Percentiles rank a stretch among this genome's conserved stretches.
Evolutionary conservation across 2,888 invertebrate genomes (phyloP).

Genomic region (Ornithoptera priamus): DNA sequence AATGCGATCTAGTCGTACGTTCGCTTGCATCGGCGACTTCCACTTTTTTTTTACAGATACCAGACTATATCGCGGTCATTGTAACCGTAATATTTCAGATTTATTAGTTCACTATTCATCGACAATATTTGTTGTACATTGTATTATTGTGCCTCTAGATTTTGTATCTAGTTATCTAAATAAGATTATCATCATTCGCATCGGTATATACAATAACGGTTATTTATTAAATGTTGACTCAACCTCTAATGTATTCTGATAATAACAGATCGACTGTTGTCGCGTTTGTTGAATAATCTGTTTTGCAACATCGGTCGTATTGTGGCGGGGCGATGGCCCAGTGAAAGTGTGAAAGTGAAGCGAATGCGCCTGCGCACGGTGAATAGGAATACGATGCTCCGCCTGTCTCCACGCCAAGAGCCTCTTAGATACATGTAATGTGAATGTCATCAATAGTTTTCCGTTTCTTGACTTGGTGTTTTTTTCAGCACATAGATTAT

Average conservation of each 20-base stretch:
- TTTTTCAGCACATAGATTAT: slow-evolving; percentile 1
- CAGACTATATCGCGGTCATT: slow-evolving; percentile 54
- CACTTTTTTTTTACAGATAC: slow-evolving; percentile 53
- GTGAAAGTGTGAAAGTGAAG: slow-evolving; percentile 80
- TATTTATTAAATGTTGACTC: slow-evolving; percentile 13
- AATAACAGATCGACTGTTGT: slow-evolving; percentile 27
- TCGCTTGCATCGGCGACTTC: slow-evolving; percentile 46
- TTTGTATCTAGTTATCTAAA: slow-evolving; percentile 47
- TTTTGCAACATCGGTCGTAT: slow-evolving; percentile 62
- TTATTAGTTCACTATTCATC: slow-evolving; percentile 47
- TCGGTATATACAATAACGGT: not conserved
- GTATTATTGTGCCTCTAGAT: slow-evolving; percentile 25
- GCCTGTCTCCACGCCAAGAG: slow-evolving; percentile 31
- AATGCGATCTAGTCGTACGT: slow-evolving; percentile 47
- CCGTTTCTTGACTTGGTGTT: slow-evolving; percentile 4
- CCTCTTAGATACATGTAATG: slow-evolving; percentile 6
- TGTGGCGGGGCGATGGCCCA: slow-evolving; percentile 68
- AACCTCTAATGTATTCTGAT: not conserved
- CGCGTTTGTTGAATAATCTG: slow-evolving; percentile 65
- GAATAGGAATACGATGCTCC: slow-evolving; percentile 34
- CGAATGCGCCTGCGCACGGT: slow-evolving; percentile 62
- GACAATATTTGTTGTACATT: slow-evolving; percentile 52
- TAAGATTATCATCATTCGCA: slow-evolving; percentile 3
- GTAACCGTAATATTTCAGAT: slow-evolving; percentile 60
- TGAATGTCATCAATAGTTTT: slow-evolving; percentile 12